Base-by-base conservation (phyloP, 2,113 vertebrate species). In the Gila orcuttii region DNA sequence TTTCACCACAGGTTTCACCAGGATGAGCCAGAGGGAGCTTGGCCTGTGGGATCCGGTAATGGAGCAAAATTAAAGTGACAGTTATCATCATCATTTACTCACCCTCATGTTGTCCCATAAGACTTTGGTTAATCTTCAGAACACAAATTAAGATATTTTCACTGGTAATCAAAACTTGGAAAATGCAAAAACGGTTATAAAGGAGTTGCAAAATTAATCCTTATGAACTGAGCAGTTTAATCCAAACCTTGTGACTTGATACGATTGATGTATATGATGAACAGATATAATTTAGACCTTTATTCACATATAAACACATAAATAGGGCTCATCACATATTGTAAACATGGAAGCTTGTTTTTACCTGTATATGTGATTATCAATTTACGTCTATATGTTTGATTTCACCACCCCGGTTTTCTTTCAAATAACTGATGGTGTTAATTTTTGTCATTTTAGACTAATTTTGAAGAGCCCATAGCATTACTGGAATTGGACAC, bases 11-110 rank as follows among this genome's bases (percentile, higher is more conserved):
- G 98, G 98, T 87, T 99, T 99, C 94, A 98, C 98, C 91, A 96
- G 97, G 91, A 99, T 99, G 98, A 99, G 98, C 94, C 97, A 99
- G 95, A 96, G 98, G 93, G 97, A 99, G 93, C 96, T 99, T 82
- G 97, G 98, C 86, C 95, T 99, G 91, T 99, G 98, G 98, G 98
- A 99, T 95, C 98, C 98, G 96, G 98, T 99, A 96, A 94, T 90
- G 23, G 10, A 47, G 12, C n/a, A 25, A 75, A 75, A 50, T 50
- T 6, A 25, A 25, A 11, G 6, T 12, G 64, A 68, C 25, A 47
- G 4, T 15, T 75, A 68, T 15, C 11, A 28, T 55, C 52, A 55
- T 55, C 4, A 28, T 66, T 33, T 8, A 33, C 13, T 66, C 7
- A 31, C 64, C 64, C 6, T 33, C 28, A 33, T 66, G 28, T 66